Evolutionary conservation across 2,113 vertebrate species (phyloP).

Genomic region (Octodon degus): DNA sequence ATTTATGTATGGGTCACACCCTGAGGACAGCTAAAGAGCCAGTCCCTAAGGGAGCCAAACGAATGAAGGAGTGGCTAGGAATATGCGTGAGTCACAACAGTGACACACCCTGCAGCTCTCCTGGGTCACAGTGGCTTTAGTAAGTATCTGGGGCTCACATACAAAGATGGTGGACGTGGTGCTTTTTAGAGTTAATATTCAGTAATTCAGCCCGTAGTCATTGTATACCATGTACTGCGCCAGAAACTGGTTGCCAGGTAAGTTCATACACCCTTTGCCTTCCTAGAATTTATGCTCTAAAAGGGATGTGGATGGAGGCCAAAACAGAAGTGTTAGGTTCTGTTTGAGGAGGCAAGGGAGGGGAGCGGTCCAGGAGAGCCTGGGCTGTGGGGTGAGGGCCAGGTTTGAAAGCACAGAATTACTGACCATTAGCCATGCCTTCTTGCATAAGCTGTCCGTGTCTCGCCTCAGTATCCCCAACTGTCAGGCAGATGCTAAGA

Average conservation of each 20-base stretch:
- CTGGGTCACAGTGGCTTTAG: background rate
- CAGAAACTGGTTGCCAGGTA: background rate
- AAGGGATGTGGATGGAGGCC: background rate
- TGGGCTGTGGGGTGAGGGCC: background rate
- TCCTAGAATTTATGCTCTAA: constrained; percentile 16
- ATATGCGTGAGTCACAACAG: background rate
- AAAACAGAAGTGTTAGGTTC: background rate
- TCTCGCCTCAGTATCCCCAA: background rate
- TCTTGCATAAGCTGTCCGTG: background rate
- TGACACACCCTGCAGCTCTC: background rate
- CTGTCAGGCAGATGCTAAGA: background rate
- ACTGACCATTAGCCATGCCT: background rate
- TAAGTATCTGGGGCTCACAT: background rate
- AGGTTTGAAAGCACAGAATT: background rate
- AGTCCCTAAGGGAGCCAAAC: background rate
- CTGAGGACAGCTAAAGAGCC: background rate
- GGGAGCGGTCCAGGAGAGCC: background rate
- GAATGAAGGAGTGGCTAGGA: background rate
- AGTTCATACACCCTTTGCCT: background rate
- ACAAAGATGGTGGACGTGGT: background rate
- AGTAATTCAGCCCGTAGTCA: background rate
- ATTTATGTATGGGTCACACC: background rate
- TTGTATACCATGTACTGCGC: background rate
- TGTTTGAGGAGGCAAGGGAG: background rate
- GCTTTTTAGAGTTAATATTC: background rate